Evolutionary conservation across 2,888 invertebrate genomes (phyloP).

Genomic region (Limnephilus rhombicus): DNA sequence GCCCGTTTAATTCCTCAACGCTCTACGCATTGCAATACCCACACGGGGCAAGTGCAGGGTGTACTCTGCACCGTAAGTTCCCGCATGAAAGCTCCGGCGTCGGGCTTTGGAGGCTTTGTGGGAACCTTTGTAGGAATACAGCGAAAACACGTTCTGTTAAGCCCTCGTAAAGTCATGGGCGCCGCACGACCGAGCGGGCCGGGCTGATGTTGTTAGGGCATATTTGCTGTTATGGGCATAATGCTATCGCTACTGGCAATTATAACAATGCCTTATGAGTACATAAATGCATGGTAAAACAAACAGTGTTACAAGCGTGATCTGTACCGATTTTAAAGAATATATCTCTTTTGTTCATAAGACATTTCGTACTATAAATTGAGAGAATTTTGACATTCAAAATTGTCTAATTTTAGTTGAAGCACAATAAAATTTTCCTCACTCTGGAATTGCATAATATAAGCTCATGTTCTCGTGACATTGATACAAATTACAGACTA

Average conservation of each 20-base stretch:
- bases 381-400: too few relatives aligned
- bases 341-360: too few relatives aligned
- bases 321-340: neutral
- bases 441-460: too few relatives aligned
- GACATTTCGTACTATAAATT: too few relatives aligned
- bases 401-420: too few relatives aligned
- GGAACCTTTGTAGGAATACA: conserved; percentile 49
- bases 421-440: too few relatives aligned
- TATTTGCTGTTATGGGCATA: conserved; percentile 20
- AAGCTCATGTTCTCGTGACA: too few relatives aligned
- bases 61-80: conserved; percentile 11
- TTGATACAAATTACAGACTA: too few relatives aligned
- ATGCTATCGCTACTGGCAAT: conserved; percentile 8
- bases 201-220: conserved; percentile 43
- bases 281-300: conserved; percentile 3
- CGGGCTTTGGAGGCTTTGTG: conserved; percentile 47
- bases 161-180: conserved; percentile 48
- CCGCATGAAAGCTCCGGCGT: conserved; percentile 34
- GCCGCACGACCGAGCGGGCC: neutral
- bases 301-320: neutral
- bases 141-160: conserved; percentile 49
- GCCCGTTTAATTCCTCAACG: neutral
- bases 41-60: neutral
- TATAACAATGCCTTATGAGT: neutral
- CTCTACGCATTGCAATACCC: neutral